These are phyloP conservation scores for Stegodyphus mimosarum DNA, from an alignment of 1,140 invertebrate genomes.

Conservation along the genomic window DNA sequence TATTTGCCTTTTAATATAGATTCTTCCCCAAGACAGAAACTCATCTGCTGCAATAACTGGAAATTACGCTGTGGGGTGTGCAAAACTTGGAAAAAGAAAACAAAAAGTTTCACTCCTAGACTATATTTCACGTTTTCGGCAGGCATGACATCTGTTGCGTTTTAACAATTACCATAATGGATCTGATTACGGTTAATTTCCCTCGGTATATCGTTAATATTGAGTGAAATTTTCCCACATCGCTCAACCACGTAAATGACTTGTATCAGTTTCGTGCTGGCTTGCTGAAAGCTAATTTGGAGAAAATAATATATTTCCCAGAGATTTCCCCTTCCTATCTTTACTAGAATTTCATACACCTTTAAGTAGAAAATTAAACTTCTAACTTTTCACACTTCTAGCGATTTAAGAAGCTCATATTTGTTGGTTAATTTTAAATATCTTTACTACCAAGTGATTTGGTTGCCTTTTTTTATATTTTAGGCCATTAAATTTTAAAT, in stretches of 20 bases:
- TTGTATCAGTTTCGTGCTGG: conserved; percentile 37
- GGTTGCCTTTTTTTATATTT: no score
- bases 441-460: no score
- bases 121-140: conserved; percentile 49
- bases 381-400: no score
- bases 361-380: no score
- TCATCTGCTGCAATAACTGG: conserved; percentile 53
- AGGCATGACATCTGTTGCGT: conserved; percentile 47
- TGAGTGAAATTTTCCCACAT: conserved; percentile 33
- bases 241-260: conserved; percentile 47
- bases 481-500: no score
- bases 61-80: conserved; percentile 11
- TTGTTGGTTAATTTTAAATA: no score
- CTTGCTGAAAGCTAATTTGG: conserved; percentile 27
- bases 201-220: conserved; percentile 52
- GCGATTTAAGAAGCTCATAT: no score
- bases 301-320: conserved; percentile 40
- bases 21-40: neutral
- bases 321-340: neutral
- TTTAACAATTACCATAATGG: conserved; percentile 57
- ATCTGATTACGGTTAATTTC: conserved; percentile 48
- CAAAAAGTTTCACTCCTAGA: conserved; percentile 7
- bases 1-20: conserved; percentile 55
- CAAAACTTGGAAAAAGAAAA: conserved; percentile 21
- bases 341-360: no score